Conservation (phyloP, 1,140 invertebrate genomes). For the Meteorus sp. region DNA sequence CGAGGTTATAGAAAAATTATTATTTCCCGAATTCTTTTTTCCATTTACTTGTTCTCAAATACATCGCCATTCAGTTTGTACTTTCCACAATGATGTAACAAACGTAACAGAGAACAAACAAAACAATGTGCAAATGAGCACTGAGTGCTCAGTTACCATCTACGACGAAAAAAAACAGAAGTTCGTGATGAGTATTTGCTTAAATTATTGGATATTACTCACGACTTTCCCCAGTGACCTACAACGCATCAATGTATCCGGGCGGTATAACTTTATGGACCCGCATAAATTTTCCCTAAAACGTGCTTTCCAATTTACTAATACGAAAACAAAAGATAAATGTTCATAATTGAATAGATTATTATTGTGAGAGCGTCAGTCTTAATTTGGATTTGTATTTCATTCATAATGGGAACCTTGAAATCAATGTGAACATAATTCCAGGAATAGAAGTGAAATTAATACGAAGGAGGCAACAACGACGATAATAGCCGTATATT, state of each 20-base stretch:
- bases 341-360: too few relatives aligned
- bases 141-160: neutral
- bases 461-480: too few relatives aligned
- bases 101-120: neutral
- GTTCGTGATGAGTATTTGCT: neutral
- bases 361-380: too few relatives aligned
- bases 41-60: too few relatives aligned
- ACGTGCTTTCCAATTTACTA: too few relatives aligned
- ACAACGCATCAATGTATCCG: neutral
- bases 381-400: too few relatives aligned
- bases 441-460: too few relatives aligned
- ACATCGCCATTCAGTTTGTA: neutral
- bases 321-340: too few relatives aligned
- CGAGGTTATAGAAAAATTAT: neutral
- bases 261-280: neutral
- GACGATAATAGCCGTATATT: too few relatives aligned
- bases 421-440: too few relatives aligned
- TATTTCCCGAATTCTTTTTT: neutral
- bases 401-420: too few relatives aligned
- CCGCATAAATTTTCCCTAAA: conserved; percentile 17
- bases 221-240: conserved; percentile 14
- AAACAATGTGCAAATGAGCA: neutral
- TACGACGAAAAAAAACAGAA: neutral
- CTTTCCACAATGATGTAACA: neutral
- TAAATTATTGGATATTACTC: neutral